A percentile compares a stretch with the other conserved stretches of the same genome.
Evolutionary conservation across 2,113 vertebrate genomes (phyloP).

Genomic region (Cynoglossus semilaevis): DNA sequence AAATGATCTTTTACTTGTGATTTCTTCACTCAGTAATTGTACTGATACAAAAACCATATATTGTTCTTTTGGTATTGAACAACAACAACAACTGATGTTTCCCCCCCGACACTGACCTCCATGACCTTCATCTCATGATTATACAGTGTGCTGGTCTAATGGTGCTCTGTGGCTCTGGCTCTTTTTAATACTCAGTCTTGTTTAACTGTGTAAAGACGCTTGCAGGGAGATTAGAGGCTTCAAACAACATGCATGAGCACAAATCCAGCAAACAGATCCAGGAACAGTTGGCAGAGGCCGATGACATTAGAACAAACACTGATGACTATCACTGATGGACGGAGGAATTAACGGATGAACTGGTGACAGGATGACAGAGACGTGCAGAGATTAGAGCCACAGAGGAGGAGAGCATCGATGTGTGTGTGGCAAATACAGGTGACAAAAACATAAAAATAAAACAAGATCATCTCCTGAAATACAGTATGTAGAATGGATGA

Average conservation of each 20-base stretch:
- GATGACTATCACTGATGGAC: conserved; percentile 40
- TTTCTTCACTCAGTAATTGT: no score
- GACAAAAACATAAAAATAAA: no score
- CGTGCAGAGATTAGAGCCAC: conserved; percentile 24
- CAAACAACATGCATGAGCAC: conserved; percentile 14
- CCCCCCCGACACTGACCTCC: no score
- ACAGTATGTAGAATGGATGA: no score
- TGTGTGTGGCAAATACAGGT: background rate
- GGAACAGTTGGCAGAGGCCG: background rate
- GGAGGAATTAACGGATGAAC: conserved; percentile 50
- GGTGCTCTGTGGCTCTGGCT: background rate
- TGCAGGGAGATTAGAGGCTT: conserved; percentile 33
- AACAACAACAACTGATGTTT: no score
- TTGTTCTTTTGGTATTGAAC: no score
- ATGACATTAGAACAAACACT: conserved; percentile 28
- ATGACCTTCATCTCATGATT: no score
- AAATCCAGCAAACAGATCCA: conserved; percentile 11
- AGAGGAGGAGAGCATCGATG: conserved; percentile 4
- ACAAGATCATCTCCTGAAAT: no score
- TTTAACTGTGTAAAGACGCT: conserved; percentile 27
- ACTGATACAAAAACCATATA: no score
- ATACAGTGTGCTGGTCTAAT: no score
- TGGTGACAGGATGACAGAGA: conserved; percentile 30
- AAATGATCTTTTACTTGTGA: no score
- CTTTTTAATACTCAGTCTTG: background rate